These are phyloP conservation scores for Brachionus paranguensis DNA, from an alignment of 1,140 invertebrate genomes.

Conservation along the genomic window DNA sequence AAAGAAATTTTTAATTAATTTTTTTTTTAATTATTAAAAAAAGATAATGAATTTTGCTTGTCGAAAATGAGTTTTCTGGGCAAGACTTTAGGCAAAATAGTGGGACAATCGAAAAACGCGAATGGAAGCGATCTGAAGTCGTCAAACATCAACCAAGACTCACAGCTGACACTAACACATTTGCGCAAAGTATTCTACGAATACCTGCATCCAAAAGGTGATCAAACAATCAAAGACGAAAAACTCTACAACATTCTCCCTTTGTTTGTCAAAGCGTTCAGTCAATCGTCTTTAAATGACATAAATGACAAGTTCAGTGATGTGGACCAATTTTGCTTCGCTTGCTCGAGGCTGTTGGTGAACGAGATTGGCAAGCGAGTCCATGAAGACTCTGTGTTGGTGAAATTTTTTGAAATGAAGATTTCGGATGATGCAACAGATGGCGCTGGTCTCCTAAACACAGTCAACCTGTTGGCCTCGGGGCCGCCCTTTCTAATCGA, in stretches of 20 bases:
- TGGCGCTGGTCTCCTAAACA: background rate
- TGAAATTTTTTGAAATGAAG: conserved; percentile 36
- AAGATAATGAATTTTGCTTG: background rate
- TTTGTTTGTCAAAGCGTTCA: conserved; percentile 93
- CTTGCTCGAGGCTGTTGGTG: background rate
- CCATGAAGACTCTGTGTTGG: conserved; percentile 15
- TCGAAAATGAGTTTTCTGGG: conserved; percentile 29
- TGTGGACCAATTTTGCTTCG: conserved; percentile 74
- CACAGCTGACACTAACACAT: conserved; percentile 76
- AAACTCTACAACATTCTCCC: conserved; percentile 96
- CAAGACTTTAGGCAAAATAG: conserved; percentile 26
- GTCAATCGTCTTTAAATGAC: conserved; percentile 75
- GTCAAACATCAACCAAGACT: background rate
- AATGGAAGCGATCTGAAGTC: background rate
- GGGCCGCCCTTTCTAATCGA: conserved; percentile 50
- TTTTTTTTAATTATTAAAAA: background rate
- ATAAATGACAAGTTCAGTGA: conserved; percentile 94
- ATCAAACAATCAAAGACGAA: conserved; percentile 69
- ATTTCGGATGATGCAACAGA: background rate
- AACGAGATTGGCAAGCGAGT: conserved; percentile 37
- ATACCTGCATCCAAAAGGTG: conserved; percentile 75
- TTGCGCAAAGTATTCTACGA: conserved; percentile 90
- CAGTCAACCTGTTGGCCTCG: conserved; percentile 37
- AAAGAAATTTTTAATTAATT: background rate
- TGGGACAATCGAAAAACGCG: background rate